Evolutionary conservation across 2,888 invertebrate species (phyloP), one percentile per base, ranked within the genome.

Genomic region (Drosophila mayaguana): DNA sequence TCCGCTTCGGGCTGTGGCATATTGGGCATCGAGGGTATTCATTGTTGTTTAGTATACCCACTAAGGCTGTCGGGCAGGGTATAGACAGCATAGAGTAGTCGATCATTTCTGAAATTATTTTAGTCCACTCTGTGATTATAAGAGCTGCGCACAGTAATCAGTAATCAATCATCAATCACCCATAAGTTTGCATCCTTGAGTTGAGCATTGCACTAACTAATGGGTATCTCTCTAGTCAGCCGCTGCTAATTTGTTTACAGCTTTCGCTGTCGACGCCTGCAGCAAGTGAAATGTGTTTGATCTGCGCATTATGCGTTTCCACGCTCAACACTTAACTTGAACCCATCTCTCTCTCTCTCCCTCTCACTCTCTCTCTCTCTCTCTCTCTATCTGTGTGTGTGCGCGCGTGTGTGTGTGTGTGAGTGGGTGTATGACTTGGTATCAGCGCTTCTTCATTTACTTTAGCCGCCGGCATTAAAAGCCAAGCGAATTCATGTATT

Each of bases 271-370:
- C 59, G 62, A 51, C 53, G 76, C 80, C 72, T 66, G 80, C 63
- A 72, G 78, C 80, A 22, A 45, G 45, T 16, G 38, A 72, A 72
- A 73, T 75, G 69, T 80, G 69, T 80, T 80, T 80, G 69, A 81
- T 78, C 78, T 80, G 45, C 63, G 68, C 61, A 80, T 80, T 80
- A 81, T 81, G 79, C 75, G 62, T 63, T 63, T 67, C 59, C 78
- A 79, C 64, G 78, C 43, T 59, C 54, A 53, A 57, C 45, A 50
- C 34, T 45, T 53, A 72, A 50, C 48, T 50, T 50, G 18, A 12
- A 12, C 32, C 28, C 40, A 22, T 32, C 50, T 74, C 67, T 45
- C 22, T 22, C 6, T 43, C 12, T 43, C 34, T 14, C 36, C 5
- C 36, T 3, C 36, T 14, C 11, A 1, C 28, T 28, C 1, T 32